Base-by-base conservation (phyloP, 2,113 vertebrate species). In the Rattus rattus region DNA sequence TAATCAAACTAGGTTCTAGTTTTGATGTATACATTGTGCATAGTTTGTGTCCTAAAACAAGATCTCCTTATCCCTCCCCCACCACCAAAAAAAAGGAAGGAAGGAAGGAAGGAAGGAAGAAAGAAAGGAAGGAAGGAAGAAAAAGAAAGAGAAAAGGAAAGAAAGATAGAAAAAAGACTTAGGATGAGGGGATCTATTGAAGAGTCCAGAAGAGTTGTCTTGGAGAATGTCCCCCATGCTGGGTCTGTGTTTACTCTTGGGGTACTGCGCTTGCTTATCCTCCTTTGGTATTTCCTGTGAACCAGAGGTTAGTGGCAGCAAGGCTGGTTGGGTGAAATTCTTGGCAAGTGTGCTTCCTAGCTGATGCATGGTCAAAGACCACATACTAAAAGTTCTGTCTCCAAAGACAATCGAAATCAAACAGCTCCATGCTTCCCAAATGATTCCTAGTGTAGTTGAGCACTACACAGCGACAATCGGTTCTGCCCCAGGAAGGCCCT, bases 401-500 rank as follows among this genome's bases (percentile, higher is more conserved):
- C 84, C 14, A 88, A 94, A 61, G 85, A 19, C 79, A 69, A 47
- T 14, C 61, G 47, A 56, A 63, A 49, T 77, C 59, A 85, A 77
- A 83, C 92, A 39, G 90, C 88, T 91, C 87, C 65, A 79, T 67
- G 77, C 65, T 49, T 94, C 59, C 61, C 49, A 94, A 87, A 26
- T 16, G 80, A 90, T 97, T 56, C 33, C 88, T 96, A 87, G 88
- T 88, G 11, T 20, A 30, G 54, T 96, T 85, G 20, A 94, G 73
- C 56, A 85, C 93, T 56, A 93, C 94, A 0, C 4, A 94, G 67
- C 96, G 87, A 80, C 94, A 84, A 1, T 86, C 93, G 79, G 95
- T 88, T 92, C 93, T 97, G 95, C 52, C 80, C 81, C 20, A 86
- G 96, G 76, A 95, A 95, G 91, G 95, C 14, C 0, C 88, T 97